Evolutionary conservation across 23 tunicate genomes (phyloP).

Genomic region (Corella eumyota): DNA sequence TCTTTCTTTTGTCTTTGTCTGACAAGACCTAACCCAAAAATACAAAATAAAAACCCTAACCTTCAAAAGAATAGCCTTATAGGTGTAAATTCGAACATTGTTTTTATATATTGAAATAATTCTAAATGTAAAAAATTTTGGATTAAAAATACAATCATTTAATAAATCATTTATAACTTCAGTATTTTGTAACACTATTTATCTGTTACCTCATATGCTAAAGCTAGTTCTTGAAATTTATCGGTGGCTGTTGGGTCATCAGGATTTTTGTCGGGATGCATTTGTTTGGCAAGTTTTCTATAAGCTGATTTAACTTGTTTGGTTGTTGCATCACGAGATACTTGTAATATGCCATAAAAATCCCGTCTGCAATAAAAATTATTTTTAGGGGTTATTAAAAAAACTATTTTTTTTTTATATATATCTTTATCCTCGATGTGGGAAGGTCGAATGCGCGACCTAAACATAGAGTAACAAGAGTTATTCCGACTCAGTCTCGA

Average conservation of each 20-base stretch:
- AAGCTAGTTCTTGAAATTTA: conserved; percentile 92
- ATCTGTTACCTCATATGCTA: conserved; percentile 70
- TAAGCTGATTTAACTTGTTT: conserved; percentile 98
- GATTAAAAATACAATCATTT: no score
- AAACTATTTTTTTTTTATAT: no score
- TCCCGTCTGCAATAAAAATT: conserved; percentile 42
- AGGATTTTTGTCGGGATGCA: conserved; percentile 99
- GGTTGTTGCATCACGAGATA: conserved; percentile 60
- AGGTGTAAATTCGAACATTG: no score
- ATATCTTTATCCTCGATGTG: no score
- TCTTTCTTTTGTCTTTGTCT: conserved; percentile 76
- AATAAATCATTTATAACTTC: no score
- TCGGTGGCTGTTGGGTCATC: conserved; percentile 88
- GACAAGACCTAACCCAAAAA: conserved; percentile 56
- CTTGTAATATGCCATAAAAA: conserved; percentile 78
- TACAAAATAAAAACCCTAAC: background rate
- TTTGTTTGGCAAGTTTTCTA: conserved; percentile 93
- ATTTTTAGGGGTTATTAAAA: no score
- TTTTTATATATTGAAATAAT: no score
- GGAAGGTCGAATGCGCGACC: no score
- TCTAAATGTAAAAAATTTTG: no score
- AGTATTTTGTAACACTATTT: no score
- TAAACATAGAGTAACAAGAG: no score
- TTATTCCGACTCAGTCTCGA: no score
- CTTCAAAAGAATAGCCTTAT: background rate